Base-by-base conservation (phyloP, 1,140 invertebrate species). In the Neelides sp. region DNA sequence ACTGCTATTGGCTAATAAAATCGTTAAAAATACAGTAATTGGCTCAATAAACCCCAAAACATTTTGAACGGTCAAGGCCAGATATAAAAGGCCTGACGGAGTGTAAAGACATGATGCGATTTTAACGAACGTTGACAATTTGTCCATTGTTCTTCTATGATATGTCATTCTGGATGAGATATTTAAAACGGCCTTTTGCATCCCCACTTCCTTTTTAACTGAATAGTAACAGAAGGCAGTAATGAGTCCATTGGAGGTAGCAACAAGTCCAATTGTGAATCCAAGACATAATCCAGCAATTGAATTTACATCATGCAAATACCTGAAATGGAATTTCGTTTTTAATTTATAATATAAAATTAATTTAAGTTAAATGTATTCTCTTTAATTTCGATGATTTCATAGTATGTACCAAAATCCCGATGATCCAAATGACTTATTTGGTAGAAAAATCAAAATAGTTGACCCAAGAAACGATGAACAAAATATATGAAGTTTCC, bases 1-100 rank as follows among this genome's bases (percentile, higher is more conserved):
- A 23, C 39, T 42, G 44, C 40, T 43, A 19, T 50, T 50, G 1
- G 49, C 49, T 2, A 44, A 27, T 1, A 43, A 15, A 10, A 50
- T 41, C 8, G 44, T n/a, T 10, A 50, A 4, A 12, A 39, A 30
- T 10, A 28, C n/a, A 7, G 24, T 34, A 5, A 44, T 15, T 1
- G 49, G 39, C 8, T 43, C 40, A 34, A 50, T 35, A 4, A 32
- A 19, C 19, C 32, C 41, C 15, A 43, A 50, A 23, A 34, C n/a
- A 7, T 5, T 26, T 28, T 27, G 17, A 3, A 44, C 8, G 13
- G 34, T n/a, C 7, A 40, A 30, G 13, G 26, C 19, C 49, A 17
- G 36, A 20, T 30, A 39, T 10, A 28, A 20, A 1, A 50, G 19
- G n/a, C 40, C 39, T 20, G 44, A 50, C 22, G 49, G 49, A 23